phyloP scores from a whole-genome alignment of 2,797 vertebrate genomes.

The Sebastes hubbsi region DNA sequence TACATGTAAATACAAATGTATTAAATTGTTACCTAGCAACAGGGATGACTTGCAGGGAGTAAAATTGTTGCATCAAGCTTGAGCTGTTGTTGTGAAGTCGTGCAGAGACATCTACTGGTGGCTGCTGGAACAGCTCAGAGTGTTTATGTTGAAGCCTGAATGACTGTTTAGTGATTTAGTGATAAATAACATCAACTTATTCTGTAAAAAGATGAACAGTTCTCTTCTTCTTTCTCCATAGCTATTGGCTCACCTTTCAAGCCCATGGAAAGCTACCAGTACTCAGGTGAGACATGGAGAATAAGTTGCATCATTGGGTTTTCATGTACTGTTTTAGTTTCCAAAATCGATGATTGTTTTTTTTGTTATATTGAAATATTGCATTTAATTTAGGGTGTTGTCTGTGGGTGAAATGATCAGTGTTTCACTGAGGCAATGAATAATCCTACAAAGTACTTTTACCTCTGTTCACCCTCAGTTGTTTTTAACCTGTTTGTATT shows the following conservation, averaged over 20 bases:
- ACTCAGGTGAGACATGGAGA: slow-evolving; percentile 88
- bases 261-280: slow-evolving; percentile 96
- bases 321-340: neutral
- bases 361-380: neutral
- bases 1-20: neutral
- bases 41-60: neutral
- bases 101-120: slow-evolving; percentile 47
- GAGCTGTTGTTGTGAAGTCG: neutral
- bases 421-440: neutral
- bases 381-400: neutral
- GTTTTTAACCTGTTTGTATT: neutral
- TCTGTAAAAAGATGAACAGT: neutral
- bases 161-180: neutral
- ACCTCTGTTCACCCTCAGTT: neutral
- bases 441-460: neutral
- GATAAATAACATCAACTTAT: neutral
- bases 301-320: neutral
- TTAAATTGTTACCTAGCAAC: neutral
- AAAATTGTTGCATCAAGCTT: neutral
- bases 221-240: slow-evolving; percentile 59
- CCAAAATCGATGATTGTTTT: neutral
- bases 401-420: neutral
- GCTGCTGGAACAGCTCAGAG: neutral
- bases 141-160: neutral
- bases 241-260: slow-evolving; percentile 98